Percentiles rank a stretch among this genome's conserved stretches.
Conservation (phyloP, 2,888 invertebrate genomes). For the Morpho deidamia region DNA sequence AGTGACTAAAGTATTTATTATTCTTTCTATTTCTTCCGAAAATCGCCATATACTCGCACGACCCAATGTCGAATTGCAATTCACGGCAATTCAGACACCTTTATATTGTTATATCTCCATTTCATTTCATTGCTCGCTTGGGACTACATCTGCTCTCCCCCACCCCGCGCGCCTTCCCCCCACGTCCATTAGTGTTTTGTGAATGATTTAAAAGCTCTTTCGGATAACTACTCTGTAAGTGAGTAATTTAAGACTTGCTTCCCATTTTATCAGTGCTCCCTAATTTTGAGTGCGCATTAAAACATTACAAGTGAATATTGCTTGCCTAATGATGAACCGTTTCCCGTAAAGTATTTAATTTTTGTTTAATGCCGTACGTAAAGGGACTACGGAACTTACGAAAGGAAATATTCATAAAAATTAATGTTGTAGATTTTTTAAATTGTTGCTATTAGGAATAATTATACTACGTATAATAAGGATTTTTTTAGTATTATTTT, state of each 20-base stretch:
- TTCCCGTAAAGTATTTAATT: slow-evolving; percentile 13
- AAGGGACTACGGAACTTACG: neutral
- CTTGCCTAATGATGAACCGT: slow-evolving; percentile 28
- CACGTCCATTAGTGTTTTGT: slow-evolving; percentile 79
- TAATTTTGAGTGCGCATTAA: slow-evolving; percentile 77
- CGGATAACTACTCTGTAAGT: slow-evolving; percentile 79
- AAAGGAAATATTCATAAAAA: slow-evolving; percentile 1
- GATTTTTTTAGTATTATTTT: slow-evolving; percentile 1
- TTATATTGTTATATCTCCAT: slow-evolving; percentile 73
- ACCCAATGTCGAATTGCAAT: slow-evolving; percentile 49
- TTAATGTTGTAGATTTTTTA: neutral
- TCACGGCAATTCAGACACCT: slow-evolving; percentile 66
- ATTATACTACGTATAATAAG: neutral
- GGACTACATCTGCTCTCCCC: slow-evolving; percentile 64
- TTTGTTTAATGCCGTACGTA: slow-evolving; percentile 1
- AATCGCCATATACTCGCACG: slow-evolving; percentile 18
- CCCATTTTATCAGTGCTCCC: slow-evolving; percentile 77
- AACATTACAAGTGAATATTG: slow-evolving; percentile 52
- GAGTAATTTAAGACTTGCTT: slow-evolving; percentile 78
- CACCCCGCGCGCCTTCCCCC: slow-evolving; percentile 49
- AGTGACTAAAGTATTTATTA: neutral
- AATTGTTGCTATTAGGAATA: no score
- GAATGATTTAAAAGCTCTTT: slow-evolving; percentile 80
- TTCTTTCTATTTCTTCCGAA: slow-evolving; percentile 11
- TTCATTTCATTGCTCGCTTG: slow-evolving; percentile 68